Base-by-base conservation (phyloP, 2,888 invertebrate genomes). In the Drosophila macrospina region DNA sequence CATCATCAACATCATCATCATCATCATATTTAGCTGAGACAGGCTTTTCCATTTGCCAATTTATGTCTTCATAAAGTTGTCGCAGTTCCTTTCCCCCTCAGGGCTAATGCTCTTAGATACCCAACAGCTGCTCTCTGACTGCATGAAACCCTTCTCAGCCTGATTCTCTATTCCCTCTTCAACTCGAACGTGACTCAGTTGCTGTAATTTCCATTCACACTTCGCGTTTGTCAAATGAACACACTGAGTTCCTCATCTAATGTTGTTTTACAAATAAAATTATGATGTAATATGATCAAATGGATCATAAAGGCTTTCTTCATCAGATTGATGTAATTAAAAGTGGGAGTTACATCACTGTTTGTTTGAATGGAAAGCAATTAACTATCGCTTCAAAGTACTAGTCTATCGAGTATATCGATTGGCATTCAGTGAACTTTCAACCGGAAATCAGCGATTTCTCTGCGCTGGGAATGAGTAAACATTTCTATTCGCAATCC, bases 21-120 rank as follows among this genome's bases (percentile, higher is more conserved):
- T 68, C 60, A 63, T 61, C 56, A n/a, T n/a, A n/a, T n/a, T n/a
- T n/a, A 60, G 67, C 48, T 36, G 69, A 42, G 77, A 78, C 79
- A 69, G 80, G 72, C 71, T 80, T 71, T 80, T 69, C 88, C 88
- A 75, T 88, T 88, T 84, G 68, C 84, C 84, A 85, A 85, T 85
- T 85, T 85, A 85, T 85, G 85, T 85, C 85, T 85, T 88, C 77
- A 85, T 85, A 85, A 86, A 83, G 52, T 64, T 71, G 71, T 69
- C 50, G 54, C 20, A 20, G 36, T 39, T 16, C 0, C 5, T 16
- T 6, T 11, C 20, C 41, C 15, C 3, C 8, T 37, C 3, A 4
- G 8, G 10, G 20, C 64, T 57, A 20, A 37, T 16, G 13, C 41
- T 37, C 3, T 65, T 64, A 50, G 69, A 64, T 37, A 32, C 13